A percentile compares a stretch with the other conserved stretches of the same genome.
These are phyloP conservation scores for Passer montanus DNA, from an alignment of 2,113 vertebrate species.

Conservation along the genomic window DNA sequence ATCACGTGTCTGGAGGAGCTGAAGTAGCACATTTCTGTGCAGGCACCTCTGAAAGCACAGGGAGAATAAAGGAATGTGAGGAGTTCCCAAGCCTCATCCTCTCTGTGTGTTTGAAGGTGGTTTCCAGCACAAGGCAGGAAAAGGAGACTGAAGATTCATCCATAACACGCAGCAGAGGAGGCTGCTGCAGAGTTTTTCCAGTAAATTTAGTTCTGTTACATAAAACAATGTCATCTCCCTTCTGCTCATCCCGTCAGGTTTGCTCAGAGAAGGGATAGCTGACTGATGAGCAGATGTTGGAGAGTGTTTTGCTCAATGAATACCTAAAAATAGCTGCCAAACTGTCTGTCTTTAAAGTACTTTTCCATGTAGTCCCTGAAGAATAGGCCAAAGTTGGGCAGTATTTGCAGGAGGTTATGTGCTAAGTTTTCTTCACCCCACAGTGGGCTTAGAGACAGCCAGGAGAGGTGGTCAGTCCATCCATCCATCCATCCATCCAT, in stretches of 20 bases:
- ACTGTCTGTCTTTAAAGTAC: slow-evolving; percentile 40
- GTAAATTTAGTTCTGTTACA: slow-evolving; percentile 51
- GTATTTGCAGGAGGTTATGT: slow-evolving; percentile 20
- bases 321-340: slow-evolving; percentile 50
- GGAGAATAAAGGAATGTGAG: fast-evolving
- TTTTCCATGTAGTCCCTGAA: slow-evolving; percentile 63
- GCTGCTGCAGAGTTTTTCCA: slow-evolving; percentile 30
- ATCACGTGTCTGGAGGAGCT: not conserved
- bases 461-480: not conserved
- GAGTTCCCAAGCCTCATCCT: not conserved
- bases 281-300: slow-evolving; percentile 60
- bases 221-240: slow-evolving; percentile 57
- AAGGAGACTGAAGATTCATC: not conserved
- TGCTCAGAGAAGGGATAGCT: slow-evolving; percentile 40
- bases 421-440: slow-evolving; percentile 36
- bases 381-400: not conserved
- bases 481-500: not conserved
- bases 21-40: slow-evolving; percentile 7
- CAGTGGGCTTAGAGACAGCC: not conserved
- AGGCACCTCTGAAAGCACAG: not conserved
- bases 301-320: slow-evolving; percentile 46
- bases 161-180: not conserved
- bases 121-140: not conserved
- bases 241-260: slow-evolving; percentile 26
- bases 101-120: not conserved